Evolutionary conservation across 2,797 vertebrate species (phyloP), one percentile per base, ranked within the genome.

Genomic region (Sphenopsis melanotis): DNA sequence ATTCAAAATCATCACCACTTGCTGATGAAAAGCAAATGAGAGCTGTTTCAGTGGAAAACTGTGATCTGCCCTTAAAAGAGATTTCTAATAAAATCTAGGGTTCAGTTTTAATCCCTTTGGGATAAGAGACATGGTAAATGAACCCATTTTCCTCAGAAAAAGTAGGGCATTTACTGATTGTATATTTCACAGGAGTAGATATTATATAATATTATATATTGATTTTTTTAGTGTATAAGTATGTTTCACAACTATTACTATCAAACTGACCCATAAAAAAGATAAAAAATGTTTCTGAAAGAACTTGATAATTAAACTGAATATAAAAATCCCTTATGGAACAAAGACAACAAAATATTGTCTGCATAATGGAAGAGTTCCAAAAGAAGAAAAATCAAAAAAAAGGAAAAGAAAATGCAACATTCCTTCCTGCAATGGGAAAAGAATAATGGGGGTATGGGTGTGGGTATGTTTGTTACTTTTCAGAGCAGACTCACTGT

Each of bases 1-100:
- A 92, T 91, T 89, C 77, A 94, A 95, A 97, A 95, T 72, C 87
- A 89, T 74, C 87, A 95, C 84, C 71, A 89, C 30, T 56, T 88
- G 21, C 41, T 94, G 81, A 87, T 78, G 47, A 95, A 74, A 87
- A 95, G n/a, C 57, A 95, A 95, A 94, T 46, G 27, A 91, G 49
- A 95, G 44, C 9, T 61, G n/a, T 82, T 68, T 36, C 80, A 74
- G 56, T 59, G 60, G 60, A 93, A 97, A 94, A 93, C 47, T 77
- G 19, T 42, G 66, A 26, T 76, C 90, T 96, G n/a, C 44, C 55
- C 32, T 49, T 42, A 63, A 60, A 55, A n/a, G 44, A 30, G 3
- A n/a, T 68, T 94, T 95, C 83, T 84, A 87, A 71, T 55, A 92
- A 88, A 82, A 52, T 65, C 15, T 78, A 36, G 13, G 27, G 12